Evolutionary conservation across 2,888 invertebrate species (phyloP).

Genomic region (Parnassius orleans): DNA sequence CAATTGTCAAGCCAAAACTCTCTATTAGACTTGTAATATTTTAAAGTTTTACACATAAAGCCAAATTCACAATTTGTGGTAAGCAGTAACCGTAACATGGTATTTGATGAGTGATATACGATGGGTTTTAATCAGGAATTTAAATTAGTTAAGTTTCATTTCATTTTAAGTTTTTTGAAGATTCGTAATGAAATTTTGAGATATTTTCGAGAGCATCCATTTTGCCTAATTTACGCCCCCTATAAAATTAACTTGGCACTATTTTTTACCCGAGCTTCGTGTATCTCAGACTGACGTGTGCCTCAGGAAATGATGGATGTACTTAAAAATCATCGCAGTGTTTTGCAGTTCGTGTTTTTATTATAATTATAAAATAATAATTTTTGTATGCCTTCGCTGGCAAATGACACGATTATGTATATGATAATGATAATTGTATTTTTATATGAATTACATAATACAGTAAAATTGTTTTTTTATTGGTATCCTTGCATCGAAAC

Average conservation of each 20-base stretch:
- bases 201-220: not conserved
- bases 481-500: constrained; percentile 30
- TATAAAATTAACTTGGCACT: constrained; percentile 37
- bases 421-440: constrained; percentile 73
- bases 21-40: constrained; percentile 18
- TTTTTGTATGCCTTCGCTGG: constrained; percentile 60
- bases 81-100: constrained; percentile 3
- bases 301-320: constrained; percentile 51
- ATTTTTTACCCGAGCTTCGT: constrained; percentile 37
- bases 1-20: constrained; percentile 34
- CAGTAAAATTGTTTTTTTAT: constrained; percentile 50
- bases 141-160: not conserved
- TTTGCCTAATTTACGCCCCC: constrained; percentile 13
- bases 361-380: constrained; percentile 45
- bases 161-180: not conserved
- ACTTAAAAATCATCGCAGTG: constrained; percentile 62
- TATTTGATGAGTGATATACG: constrained; percentile 8
- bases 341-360: constrained; percentile 58
- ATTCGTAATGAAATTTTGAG: not conserved
- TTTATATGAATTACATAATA: constrained; percentile 77
- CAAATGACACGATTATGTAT: constrained; percentile 67
- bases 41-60: constrained; percentile 1
- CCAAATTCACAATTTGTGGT: constrained; percentile 9
- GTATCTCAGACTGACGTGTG: constrained; percentile 55
- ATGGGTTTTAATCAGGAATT: constrained; percentile 4